Conservation (phyloP, 1,140 invertebrate species). For the Epicauta chinensis region DNA sequence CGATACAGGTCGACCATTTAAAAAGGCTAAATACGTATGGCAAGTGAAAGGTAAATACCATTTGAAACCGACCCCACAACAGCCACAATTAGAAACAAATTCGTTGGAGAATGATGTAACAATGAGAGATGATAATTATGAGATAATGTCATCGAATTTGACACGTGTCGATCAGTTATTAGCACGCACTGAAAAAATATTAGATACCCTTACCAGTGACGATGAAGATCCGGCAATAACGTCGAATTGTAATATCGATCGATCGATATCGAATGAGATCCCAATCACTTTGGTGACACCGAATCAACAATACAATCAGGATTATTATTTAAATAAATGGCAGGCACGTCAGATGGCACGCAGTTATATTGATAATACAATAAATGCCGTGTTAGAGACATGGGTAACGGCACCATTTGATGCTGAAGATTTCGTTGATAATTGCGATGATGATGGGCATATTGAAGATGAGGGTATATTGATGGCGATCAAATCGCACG, state of each 20-base stretch:
- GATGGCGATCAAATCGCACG: slow-evolving; percentile 57
- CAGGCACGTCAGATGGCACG: slow-evolving; percentile 63
- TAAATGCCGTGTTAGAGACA: slow-evolving; percentile 60
- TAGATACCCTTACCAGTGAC: slow-evolving; percentile 24
- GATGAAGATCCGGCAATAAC: slow-evolving; percentile 20
- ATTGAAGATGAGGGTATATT: slow-evolving; percentile 60
- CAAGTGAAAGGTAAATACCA: slow-evolving; percentile 58
- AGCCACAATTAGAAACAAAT: slow-evolving; percentile 6
- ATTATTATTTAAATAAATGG: slow-evolving; percentile 54
- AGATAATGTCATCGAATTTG: not conserved
- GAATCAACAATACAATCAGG: slow-evolving; percentile 38
- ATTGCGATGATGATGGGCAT: slow-evolving; percentile 48
- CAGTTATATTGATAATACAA: slow-evolving; percentile 65
- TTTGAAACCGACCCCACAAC: slow-evolving; percentile 41
- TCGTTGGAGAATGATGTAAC: not conserved
- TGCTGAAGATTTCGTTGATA: slow-evolving; percentile 49
- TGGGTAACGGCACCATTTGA: slow-evolving; percentile 50
- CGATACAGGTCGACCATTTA: slow-evolving; percentile 48
- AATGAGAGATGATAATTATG: slow-evolving; percentile 4
- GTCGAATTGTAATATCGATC: slow-evolving; percentile 17
- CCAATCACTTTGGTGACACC: slow-evolving; percentile 32
- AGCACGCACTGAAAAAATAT: slow-evolving; percentile 27
- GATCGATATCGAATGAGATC: slow-evolving; percentile 32
- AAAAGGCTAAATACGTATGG: slow-evolving; percentile 58
- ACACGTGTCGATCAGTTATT: slow-evolving; percentile 30